Base-by-base conservation (phyloP, 2,113 vertebrate genomes). In the Hemicordylus capensis region DNA sequence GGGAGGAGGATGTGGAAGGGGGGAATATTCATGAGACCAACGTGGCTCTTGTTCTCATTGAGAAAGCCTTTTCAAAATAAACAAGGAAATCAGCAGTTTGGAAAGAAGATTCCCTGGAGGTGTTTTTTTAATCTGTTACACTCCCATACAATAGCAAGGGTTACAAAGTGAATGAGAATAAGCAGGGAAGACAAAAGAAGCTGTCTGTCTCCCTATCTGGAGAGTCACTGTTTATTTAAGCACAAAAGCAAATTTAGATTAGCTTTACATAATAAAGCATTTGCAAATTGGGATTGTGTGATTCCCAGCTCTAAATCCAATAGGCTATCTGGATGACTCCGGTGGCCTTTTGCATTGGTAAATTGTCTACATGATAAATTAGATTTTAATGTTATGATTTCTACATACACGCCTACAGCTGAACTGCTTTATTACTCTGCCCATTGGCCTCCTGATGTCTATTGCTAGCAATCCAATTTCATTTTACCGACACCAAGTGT, bases 91-190 rank as follows among this genome's bases (percentile, higher is more conserved):
- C 89, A 80, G 86, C 82, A 86, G 89, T 91, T 95, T 89, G 85
- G 78, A 92, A 94, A 42, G 91, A 93, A 93, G 83, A 88, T 92
- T 83, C 67, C 90, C 87, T 83, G 91, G 90, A 63, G 88, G 2
- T 37, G 12, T 90, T 96, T 96, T 12, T 6, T 94, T 89, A 95
- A 94, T 94, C 87, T 85, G 22, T 39, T 95, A 67, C 85, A 93
- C 79, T 92, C 69, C 86, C 58, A 56, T 34, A 81, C 0, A 89
- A 76, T 22, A 88, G 85, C 91, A 95, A 95, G 88, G 48, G 37
- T 91, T 92, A 91, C 72, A 91, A 90, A 94, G 92, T 89, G 85
- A 95, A 94, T 92, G 83, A 85, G 66, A 93, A 92, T 88, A 78
- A 87, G 70, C 86, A 89, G 67, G 94, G 92, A 94, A 73, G 56